Conservation (phyloP, 2,888 invertebrate species). For the Drosophila parthenogenetica region DNA sequence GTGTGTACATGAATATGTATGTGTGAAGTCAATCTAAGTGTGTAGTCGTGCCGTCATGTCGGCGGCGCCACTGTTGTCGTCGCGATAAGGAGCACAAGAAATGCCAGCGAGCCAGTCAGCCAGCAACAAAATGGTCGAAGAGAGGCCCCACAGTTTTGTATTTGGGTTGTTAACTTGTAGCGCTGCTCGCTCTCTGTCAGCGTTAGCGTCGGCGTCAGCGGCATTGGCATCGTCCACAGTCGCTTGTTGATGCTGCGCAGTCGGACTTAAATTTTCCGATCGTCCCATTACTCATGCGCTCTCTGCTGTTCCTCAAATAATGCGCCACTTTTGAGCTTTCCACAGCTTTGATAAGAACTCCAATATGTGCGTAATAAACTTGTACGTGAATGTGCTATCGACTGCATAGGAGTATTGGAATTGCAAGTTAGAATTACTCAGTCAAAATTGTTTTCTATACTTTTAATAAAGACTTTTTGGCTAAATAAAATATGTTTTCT, state of each 20-base stretch:
- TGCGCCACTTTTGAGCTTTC: conserved; percentile 41
- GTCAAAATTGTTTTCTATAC: too few relatives aligned
- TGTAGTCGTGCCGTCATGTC: conserved; percentile 72
- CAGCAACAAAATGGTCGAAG: conserved; percentile 57
- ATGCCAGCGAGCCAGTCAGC: conserved; percentile 65
- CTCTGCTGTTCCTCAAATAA: conserved; percentile 16
- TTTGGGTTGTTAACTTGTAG: conserved; percentile 53
- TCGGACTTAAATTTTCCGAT: conserved; percentile 24
- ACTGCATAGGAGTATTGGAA: too few relatives aligned
- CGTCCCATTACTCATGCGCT: conserved; percentile 58
- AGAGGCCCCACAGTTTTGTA: conserved; percentile 52
- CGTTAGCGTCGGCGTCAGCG: conserved; percentile 14
- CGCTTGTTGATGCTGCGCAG: conserved; percentile 57
- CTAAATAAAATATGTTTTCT: too few relatives aligned
- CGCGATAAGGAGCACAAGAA: conserved; percentile 77
- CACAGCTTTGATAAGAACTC: conserved; percentile 37
- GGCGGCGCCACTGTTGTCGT: conserved; percentile 78
- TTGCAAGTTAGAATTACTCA: too few relatives aligned
- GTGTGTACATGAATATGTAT: conserved; percentile 2
- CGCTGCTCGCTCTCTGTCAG: conserved; percentile 23
- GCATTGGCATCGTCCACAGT: conserved; percentile 23
- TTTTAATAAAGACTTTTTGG: too few relatives aligned
- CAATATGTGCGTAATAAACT: not conserved
- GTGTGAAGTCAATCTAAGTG: conserved; percentile 26
- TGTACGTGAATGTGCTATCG: not conserved